Evolutionary conservation across 23 tunicate species (phyloP).

Genomic region (Halocynthia roretzi): DNA sequence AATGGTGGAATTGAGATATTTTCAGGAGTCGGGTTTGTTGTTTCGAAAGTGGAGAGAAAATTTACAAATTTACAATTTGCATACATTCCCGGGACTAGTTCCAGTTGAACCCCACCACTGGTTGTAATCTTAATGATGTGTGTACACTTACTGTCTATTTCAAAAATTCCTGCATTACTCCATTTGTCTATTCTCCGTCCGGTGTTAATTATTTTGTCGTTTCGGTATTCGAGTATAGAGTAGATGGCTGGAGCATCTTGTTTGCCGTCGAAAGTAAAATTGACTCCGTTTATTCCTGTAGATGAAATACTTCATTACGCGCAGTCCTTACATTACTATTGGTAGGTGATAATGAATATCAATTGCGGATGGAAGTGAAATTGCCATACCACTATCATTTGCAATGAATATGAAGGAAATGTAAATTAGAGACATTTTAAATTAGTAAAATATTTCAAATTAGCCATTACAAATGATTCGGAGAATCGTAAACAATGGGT

Average conservation of each 20-base stretch:
- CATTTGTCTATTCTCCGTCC: neutral
- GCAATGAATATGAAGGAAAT: neutral
- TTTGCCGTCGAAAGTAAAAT: slow-evolving; percentile 21
- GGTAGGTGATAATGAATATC: no score
- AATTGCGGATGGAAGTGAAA: no score
- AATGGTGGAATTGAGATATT: no score
- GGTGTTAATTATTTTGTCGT: neutral
- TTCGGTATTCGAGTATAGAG: slow-evolving; percentile 36
- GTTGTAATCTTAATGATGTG: no score
- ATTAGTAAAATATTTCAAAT: no score
- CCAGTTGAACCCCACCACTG: no score
- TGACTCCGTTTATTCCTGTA: neutral
- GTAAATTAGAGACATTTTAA: neutral
- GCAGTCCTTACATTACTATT: neutral
- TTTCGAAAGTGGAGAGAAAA: no score
- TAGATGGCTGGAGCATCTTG: slow-evolving; percentile 71
- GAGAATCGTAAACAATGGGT: no score
- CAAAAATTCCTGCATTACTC: neutral
- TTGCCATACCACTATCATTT: slow-evolving; percentile 20
- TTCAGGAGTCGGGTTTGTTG: no score
- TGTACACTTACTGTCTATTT: neutral
- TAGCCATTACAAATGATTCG: no score
- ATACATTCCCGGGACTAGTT: no score
- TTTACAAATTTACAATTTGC: no score
- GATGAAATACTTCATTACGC: slow-evolving; percentile 29